Evolutionary conservation across 1,140 invertebrate species (phyloP).

Genomic region (Temnothorax longispinosus): DNA sequence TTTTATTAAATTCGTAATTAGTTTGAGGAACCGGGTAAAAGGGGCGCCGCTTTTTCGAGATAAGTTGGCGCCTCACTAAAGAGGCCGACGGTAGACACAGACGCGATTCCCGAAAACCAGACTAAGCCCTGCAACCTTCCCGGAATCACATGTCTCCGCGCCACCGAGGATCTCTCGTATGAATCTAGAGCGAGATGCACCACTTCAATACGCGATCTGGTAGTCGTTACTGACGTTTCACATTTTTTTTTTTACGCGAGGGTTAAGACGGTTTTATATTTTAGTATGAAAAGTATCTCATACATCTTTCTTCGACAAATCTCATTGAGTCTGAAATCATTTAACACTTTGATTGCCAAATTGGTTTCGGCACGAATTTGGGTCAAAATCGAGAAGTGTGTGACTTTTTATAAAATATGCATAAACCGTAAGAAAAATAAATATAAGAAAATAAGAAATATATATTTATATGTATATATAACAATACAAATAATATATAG

Average conservation of each 20-base stretch:
- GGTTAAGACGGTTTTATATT: not conserved
- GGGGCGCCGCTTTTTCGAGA: conserved; percentile 73
- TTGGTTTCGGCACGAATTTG: not conserved
- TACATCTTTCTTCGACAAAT: not conserved
- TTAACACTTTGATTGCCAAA: not conserved
- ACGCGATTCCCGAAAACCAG: conserved; percentile 78
- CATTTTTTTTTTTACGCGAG: not conserved
- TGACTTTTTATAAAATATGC: too few relatives aligned
- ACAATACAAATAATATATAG: too few relatives aligned
- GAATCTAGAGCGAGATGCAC: conserved; percentile 24
- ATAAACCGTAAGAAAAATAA: too few relatives aligned
- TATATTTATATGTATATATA: too few relatives aligned
- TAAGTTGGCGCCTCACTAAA: conserved; percentile 74
- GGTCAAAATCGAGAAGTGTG: too few relatives aligned
- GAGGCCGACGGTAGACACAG: conserved; percentile 69
- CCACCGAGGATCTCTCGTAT: conserved; percentile 5
- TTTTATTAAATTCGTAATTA: conserved; percentile 82
- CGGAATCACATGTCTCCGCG: conserved; percentile 42
- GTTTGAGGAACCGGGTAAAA: conserved; percentile 78
- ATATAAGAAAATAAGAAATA: too few relatives aligned
- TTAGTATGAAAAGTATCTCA: not conserved
- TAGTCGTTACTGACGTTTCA: not conserved
- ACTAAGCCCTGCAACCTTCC: conserved; percentile 62
- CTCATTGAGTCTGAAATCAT: not conserved
- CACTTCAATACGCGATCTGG: conserved; percentile 34